phyloP scores from a whole-genome alignment of 2,888 invertebrate genomes.

The Eupeodes luniger region DNA sequence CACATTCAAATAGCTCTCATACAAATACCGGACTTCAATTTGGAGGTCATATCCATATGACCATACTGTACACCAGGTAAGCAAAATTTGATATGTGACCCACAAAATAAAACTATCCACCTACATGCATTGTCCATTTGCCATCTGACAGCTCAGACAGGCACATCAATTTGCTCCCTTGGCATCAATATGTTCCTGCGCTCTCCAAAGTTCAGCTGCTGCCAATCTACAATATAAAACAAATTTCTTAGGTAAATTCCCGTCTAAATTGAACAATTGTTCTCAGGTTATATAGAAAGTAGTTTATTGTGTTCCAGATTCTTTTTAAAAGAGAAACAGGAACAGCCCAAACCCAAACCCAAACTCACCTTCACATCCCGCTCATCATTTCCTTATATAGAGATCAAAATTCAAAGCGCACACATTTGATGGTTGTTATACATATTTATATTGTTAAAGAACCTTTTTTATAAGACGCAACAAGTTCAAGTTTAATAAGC shows the following conservation, averaged over 20 bases:
- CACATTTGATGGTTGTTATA: constrained; percentile 17
- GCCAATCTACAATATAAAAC: constrained; percentile 52
- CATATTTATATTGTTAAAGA: constrained; percentile 26
- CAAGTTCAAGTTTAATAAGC: constrained; percentile 76
- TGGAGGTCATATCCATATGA: constrained; percentile 56
- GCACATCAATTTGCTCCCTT: constrained; percentile 54
- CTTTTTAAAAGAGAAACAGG: constrained; percentile 13
- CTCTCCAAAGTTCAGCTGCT: constrained; percentile 58
- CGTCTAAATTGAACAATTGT: constrained; percentile 68
- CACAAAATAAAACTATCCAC: constrained; percentile 53
- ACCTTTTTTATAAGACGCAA: constrained; percentile 42
- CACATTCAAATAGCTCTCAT: constrained; percentile 52
- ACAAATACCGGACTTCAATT: constrained; percentile 31
- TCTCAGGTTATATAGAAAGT: constrained; percentile 60
- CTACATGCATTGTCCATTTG: constrained; percentile 73
- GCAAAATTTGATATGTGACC: constrained; percentile 68
- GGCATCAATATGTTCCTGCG: constrained; percentile 49
- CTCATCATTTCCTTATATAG: constrained; percentile 19
- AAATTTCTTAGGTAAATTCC: constrained; percentile 59
- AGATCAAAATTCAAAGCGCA: constrained; percentile 1
- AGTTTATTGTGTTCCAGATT: constrained; percentile 62
- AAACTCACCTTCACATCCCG: constrained; percentile 2
- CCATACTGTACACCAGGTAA: background rate
- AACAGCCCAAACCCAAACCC: background rate
- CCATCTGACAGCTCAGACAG: constrained; percentile 49